These are phyloP conservation scores for Sebastes paucispinis DNA, from an alignment of 2,797 vertebrate species.

Conservation along the genomic window DNA sequence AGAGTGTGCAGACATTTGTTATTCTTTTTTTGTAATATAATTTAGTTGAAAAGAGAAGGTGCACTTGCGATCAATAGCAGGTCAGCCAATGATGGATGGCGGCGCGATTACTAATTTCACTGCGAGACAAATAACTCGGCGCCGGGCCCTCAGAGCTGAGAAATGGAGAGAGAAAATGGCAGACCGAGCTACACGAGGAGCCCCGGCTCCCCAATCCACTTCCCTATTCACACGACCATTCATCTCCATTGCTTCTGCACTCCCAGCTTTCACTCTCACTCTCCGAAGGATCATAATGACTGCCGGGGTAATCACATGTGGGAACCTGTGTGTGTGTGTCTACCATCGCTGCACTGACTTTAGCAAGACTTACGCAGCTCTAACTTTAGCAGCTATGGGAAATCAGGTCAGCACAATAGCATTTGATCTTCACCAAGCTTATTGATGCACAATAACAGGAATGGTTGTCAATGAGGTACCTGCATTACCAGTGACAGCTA, in stretches of 20 bases:
- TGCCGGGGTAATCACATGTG: conserved; percentile 59
- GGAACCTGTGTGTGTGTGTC: conserved; percentile 32
- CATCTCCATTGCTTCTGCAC: conserved; percentile 70
- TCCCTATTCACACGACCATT: conserved; percentile 66
- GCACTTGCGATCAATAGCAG: conserved; percentile 79
- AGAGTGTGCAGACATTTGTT: conserved; percentile 69
- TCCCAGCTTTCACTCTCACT: conserved; percentile 61
- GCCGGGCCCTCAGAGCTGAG: conserved; percentile 54
- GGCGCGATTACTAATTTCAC: conserved; percentile 84
- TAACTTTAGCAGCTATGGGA: conserved; percentile 20
- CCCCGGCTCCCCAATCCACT: conserved; percentile 59
- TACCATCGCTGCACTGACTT: conserved; percentile 23
- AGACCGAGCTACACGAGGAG: conserved; percentile 43
- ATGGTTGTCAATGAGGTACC: conserved; percentile 32
- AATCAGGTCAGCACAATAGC: conserved; percentile 49
- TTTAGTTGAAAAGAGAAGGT: conserved; percentile 84
- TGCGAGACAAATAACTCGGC: conserved; percentile 79
- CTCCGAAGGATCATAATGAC: conserved; percentile 63
- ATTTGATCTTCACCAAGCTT: conserved; percentile 15
- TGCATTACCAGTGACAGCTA: conserved; percentile 2
- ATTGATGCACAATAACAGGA: conserved; percentile 40
- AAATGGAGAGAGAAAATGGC: conserved; percentile 63
- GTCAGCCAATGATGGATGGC: conserved; percentile 85
- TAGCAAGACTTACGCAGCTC: conserved; percentile 3
- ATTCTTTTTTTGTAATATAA: conserved; percentile 81